Conservation (phyloP, 2,888 invertebrate genomes). For the Prosopocoilus inquinatus region DNA sequence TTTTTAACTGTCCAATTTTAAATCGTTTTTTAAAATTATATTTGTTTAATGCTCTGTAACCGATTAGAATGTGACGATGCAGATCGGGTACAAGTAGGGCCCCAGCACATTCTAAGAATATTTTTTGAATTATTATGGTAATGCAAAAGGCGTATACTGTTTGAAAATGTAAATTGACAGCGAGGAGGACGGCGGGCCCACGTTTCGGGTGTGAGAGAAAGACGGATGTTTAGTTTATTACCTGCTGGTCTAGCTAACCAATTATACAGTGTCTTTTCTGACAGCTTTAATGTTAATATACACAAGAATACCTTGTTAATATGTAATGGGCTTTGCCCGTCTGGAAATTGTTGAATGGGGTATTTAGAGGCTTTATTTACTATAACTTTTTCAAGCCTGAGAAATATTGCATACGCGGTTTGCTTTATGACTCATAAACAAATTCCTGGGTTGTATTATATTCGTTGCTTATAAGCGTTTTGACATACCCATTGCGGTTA, state of each 20-base stretch:
- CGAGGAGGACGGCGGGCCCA: constrained; percentile 43
- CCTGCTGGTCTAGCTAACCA: constrained; percentile 50
- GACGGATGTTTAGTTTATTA: constrained; percentile 47
- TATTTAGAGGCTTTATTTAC: constrained; percentile 37
- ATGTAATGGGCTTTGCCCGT: constrained; percentile 49
- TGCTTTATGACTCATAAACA: constrained; percentile 21
- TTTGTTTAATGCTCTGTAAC: constrained; percentile 37
- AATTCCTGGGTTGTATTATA: constrained; percentile 1
- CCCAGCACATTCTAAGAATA: constrained; percentile 19
- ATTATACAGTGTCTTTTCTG: constrained; percentile 53
- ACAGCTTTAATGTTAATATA: constrained; percentile 53
- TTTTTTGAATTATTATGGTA: constrained; percentile 53
- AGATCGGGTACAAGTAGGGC: constrained; percentile 9
- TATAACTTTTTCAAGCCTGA: constrained; percentile 28
- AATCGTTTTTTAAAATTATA: constrained; percentile 39
- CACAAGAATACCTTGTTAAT: constrained; percentile 52
- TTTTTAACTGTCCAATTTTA: constrained; percentile 34
- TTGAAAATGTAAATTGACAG: constrained; percentile 53
- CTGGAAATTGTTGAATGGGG: constrained; percentile 40
- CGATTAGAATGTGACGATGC: constrained; percentile 38
- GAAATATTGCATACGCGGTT: constrained; percentile 25
- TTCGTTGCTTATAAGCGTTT: background rate
- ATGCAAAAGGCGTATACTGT: constrained; percentile 52
- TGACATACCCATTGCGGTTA: background rate
- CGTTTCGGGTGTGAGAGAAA: constrained; percentile 34